A percentile compares a stretch with the other conserved stretches of the same genome.
Evolutionary conservation across 2,113 vertebrate genomes (phyloP).

Genomic region (Melanerpes aurifrons): DNA sequence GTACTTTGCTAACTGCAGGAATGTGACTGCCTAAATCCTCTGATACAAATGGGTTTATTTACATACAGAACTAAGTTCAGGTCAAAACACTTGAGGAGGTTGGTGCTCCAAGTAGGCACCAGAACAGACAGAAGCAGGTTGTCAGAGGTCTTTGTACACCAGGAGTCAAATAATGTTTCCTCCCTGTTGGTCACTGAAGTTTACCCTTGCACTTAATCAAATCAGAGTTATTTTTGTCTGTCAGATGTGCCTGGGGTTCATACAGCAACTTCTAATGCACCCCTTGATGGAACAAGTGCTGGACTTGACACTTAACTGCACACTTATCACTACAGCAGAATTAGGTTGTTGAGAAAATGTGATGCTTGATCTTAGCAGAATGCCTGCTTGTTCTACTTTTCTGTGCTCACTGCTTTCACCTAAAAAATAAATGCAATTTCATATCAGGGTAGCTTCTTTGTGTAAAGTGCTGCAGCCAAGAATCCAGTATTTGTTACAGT

Average conservation of each 20-base stretch:
- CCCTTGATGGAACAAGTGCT: background rate
- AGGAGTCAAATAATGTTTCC: background rate
- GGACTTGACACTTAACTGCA: background rate
- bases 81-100: background rate
- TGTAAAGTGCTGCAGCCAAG: background rate
- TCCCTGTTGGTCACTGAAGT: background rate
- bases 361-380: background rate
- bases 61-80: background rate
- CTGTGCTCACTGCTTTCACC: background rate
- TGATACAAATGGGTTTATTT: background rate
- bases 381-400: background rate
- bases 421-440: background rate
- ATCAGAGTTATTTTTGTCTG: background rate
- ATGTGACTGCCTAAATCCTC: background rate
- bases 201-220: background rate
- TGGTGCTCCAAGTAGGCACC: background rate
- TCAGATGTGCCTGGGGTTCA: background rate
- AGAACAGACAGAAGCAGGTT: background rate
- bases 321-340: background rate
- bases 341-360: background rate
- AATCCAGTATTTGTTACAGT: background rate
- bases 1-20: background rate
- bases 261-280: background rate
- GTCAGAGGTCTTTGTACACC: background rate
- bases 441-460: background rate